Evolutionary conservation across 2,888 invertebrate genomes (phyloP), one percentile per base, ranked within the genome.

Genomic region (Pristionchus mayeri): DNA sequence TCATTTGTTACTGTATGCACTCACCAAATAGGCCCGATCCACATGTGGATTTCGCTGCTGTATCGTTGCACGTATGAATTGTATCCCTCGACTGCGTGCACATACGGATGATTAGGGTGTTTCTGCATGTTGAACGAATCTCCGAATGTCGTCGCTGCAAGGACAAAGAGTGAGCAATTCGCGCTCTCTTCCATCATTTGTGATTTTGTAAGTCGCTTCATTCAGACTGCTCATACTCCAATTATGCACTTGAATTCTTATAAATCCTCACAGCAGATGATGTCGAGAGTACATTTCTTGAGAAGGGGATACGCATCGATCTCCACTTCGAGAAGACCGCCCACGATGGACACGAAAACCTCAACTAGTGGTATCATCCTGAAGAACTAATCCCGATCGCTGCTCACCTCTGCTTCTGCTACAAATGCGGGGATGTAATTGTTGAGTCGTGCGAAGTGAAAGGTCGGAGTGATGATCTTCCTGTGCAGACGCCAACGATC

Each of bases 221-320:
- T n/a, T n/a, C n/a, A n/a, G n/a, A n/a, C n/a, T n/a, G n/a, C n/a
- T n/a, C n/a, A n/a, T n/a, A n/a, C n/a, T n/a, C n/a, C n/a, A n/a
- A n/a, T n/a, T n/a, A n/a, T n/a, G n/a, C n/a, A n/a, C n/a, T n/a
- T n/a, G n/a, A n/a, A n/a, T n/a, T n/a, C n/a, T n/a, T n/a, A n/a
- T n/a, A 24, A 44, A 37, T 71, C 0, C 24, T 24, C 27, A 75
- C 75, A 6, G n/a, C 75, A 75, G 48, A 75, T 44, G 24, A 87
- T 94, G 88, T 94, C 94, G 82, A 94, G 90, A 3, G 94, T 93
- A 88, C 94, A 94, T 1, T 92, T 90, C 6, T 93, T 93, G n/a
- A 94, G 92, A 76, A 92, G 91, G 18, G 93, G 93, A 78, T 93
- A 94, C n/a, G 94, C 91, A 87, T 94, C 93, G 84, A 93, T 91